Percentiles rank a stretch among this genome's conserved stretches.
phyloP scores from a whole-genome alignment of 2,113 vertebrate genomes.

The Rattus norvegicus region GRCr8 NC_086028.1:90477501-90478000 shows the following conservation, averaged over 20 bases:
- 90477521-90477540: background rate
- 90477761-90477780: background rate
- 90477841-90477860: background rate
- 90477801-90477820: background rate
- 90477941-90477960: conserved; percentile 12
- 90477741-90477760: background rate
- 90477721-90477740: background rate
- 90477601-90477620: background rate
- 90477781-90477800: background rate
- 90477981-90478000: background rate
- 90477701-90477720: background rate
- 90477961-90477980: background rate
- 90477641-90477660: background rate
- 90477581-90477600: background rate
- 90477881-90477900: background rate
- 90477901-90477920: background rate
- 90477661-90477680: background rate
- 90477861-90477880: conserved; percentile 9
- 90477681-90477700: background rate
- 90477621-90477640: background rate
- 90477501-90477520: background rate
- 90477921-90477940: background rate
- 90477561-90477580: background rate
- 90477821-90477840: background rate
- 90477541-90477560: conserved; percentile 6